Evolutionary conservation across 2,113 vertebrate species (phyloP), one percentile per base, ranked within the genome.

Genomic region (Onychorhynchus coronatus): DNA sequence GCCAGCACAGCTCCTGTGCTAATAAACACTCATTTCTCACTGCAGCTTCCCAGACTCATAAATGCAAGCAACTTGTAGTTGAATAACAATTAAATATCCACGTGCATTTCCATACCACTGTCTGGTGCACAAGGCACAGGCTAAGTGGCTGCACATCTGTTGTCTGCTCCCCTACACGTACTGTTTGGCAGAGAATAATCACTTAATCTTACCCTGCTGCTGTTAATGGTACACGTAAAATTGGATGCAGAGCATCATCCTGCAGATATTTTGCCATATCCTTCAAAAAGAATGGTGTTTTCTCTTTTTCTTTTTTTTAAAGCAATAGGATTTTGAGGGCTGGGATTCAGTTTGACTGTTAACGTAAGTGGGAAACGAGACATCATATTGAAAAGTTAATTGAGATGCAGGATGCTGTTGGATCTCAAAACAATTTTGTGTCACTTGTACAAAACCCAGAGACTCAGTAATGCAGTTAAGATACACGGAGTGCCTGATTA

Each of bases 61-160:
- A 94, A 96, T 96, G 91, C 93, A 93, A 88, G 90, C 67, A 94
- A 88, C 85, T 80, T 47, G 75, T 74, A 94, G 85, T 9, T 86
- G 89, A 95, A 85, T 86, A 83, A 77, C 95, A 93, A 93, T 94
- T 88, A 96, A 97, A 94, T 86, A 95, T 83, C 85, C 78, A 39
- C 59, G 39, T n/a, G 12, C 52, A 31, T 85, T 90, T 96, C 85
- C 88, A 83, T 42, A 35, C 15, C 89, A 63, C 1, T 6, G 84
- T 62, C 91, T 96, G 84, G 74, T 93, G 63, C 37, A 9, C 67
- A 82, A 82, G 89, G 84, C 91, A 72, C 1, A 70, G 82, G 85
- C 71, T 80, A 58, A 94, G 82, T 70, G 72, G 66, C 94, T 58
- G 75, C 82, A 79, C 89, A 85, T 77, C 91, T 96, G 95, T 82